Conservation (phyloP, 2,797 vertebrate species). For the Iguana delicatissima region DNA sequence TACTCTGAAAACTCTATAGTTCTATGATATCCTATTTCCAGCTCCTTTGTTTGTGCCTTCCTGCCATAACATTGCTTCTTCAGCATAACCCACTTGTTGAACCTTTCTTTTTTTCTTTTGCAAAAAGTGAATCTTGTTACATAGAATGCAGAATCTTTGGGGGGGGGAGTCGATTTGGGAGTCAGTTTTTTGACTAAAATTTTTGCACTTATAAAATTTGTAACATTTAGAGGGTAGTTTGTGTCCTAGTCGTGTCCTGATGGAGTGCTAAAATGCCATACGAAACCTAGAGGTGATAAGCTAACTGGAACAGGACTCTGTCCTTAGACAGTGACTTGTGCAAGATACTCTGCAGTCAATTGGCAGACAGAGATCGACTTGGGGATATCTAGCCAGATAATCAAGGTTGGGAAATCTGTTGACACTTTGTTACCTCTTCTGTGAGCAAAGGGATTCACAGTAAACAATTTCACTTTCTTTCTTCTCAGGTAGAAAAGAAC, state of each 20-base stretch:
- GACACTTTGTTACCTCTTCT: constrained; percentile 29
- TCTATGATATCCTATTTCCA: neutral
- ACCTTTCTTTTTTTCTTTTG: no score
- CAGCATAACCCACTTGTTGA: neutral
- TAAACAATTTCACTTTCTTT: neutral
- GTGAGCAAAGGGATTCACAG: neutral
- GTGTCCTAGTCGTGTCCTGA: no score
- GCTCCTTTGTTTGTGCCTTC: neutral
- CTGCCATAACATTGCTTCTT: neutral
- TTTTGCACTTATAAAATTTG: no score
- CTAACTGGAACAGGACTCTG: neutral
- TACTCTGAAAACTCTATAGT: neutral
- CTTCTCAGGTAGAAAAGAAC: neutral
- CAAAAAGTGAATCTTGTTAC: neutral
- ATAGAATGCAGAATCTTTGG: neutral
- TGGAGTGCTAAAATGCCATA: neutral
- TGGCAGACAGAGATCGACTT: neutral
- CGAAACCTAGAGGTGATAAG: neutral
- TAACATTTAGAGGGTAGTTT: neutral
- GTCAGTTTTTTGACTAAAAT: neutral
- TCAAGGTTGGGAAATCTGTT: neutral
- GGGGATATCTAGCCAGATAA: neutral
- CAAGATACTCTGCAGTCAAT: neutral
- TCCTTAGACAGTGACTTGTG: neutral
- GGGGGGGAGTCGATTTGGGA: neutral